phyloP scores from a whole-genome alignment of 2,888 invertebrate genomes.

The Trichogramma dendrolimi region DNA sequence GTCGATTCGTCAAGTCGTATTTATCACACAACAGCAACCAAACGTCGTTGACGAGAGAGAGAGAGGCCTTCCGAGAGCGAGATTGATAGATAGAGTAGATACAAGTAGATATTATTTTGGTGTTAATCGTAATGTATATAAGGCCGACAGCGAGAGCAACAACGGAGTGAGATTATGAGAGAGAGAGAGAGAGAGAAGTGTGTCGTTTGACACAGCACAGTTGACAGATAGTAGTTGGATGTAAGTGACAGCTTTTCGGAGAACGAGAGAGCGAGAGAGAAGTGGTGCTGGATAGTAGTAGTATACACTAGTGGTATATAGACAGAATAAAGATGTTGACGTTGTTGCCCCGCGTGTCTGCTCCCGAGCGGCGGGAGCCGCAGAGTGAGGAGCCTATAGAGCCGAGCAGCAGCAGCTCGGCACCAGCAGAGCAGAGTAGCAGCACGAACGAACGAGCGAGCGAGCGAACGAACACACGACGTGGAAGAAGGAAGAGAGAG shows the following conservation, averaged over 20 bases:
- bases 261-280: neutral
- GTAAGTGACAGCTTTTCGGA: neutral
- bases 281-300: neutral
- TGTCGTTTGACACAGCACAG: neutral
- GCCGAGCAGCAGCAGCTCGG: too few relatives aligned
- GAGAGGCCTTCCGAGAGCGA: neutral
- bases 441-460: too few relatives aligned
- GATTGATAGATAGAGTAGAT: neutral
- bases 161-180: neutral
- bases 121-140: neutral
- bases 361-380: slow-evolving; percentile 54
- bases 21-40: too few relatives aligned
- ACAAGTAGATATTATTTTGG: neutral
- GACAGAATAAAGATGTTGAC: slow-evolving; percentile 8
- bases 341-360: slow-evolving; percentile 52
- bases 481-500: too few relatives aligned
- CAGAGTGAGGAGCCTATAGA: slow-evolving; percentile 44
- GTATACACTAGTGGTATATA: neutral
- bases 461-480: too few relatives aligned
- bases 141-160: neutral
- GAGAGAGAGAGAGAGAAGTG: slow-evolving; percentile 8
- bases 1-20: too few relatives aligned
- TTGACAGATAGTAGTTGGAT: neutral
- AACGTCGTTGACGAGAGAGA: neutral
- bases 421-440: too few relatives aligned